Evolutionary conservation across 2,797 vertebrate genomes (phyloP).

Genomic region (Silurus aristotelis): DNA sequence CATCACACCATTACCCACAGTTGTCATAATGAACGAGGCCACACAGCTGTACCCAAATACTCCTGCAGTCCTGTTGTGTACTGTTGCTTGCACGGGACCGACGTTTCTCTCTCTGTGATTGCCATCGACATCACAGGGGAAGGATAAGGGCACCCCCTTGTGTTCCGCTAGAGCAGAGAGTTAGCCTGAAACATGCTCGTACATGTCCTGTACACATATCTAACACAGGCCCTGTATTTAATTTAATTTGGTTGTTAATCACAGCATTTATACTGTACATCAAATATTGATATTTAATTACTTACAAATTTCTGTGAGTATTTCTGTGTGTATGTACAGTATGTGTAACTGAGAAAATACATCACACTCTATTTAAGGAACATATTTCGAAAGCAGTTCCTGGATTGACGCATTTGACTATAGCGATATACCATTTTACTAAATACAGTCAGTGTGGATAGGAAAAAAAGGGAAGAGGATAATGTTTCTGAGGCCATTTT

Average conservation of each 20-base stretch:
- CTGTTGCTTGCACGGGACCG: background rate
- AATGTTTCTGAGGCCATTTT: constrained; percentile 42
- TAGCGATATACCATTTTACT: constrained; percentile 25
- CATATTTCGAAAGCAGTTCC: background rate
- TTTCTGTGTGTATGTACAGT: background rate
- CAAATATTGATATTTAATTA: background rate
- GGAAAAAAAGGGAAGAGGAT: constrained; percentile 39
- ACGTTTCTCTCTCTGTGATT: background rate
- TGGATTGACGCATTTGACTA: background rate
- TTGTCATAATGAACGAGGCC: background rate
- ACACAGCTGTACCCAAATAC: constrained; percentile 17
- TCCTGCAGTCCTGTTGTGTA: background rate
- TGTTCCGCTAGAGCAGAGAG: constrained; percentile 63
- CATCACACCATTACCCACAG: constrained; percentile 25
- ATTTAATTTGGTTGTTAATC: background rate
- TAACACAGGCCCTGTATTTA: background rate
- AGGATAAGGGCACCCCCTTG: constrained; percentile 83
- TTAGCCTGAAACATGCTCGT: constrained; percentile 1
- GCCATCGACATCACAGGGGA: constrained; percentile 63
- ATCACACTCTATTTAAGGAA: background rate
- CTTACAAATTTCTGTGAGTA: background rate
- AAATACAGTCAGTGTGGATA: constrained; percentile 24
- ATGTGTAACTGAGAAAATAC: background rate
- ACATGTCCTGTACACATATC: background rate
- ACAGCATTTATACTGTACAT: background rate